Percentiles rank a stretch among this genome's conserved stretches.
Conservation (phyloP, 53 echinoderm and acorn worm genomes). For the Zoroaster sp. region DNA sequence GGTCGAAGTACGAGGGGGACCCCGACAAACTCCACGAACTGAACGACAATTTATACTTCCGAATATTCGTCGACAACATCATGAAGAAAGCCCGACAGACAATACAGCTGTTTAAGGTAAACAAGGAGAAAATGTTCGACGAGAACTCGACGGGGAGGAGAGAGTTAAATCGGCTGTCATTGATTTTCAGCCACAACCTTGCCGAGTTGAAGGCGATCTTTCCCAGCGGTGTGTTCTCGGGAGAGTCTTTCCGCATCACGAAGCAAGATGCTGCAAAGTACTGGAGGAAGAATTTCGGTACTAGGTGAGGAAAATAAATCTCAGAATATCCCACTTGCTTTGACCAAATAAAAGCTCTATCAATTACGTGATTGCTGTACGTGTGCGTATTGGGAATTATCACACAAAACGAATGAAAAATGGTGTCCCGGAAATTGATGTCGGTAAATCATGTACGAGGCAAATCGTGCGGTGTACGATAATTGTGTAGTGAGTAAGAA, state of each 20-base stretch:
- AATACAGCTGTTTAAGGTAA: constrained; percentile 89
- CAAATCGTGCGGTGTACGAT: too few species aligned
- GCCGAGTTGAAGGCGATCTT: constrained; percentile 95
- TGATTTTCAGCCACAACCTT: constrained; percentile 97
- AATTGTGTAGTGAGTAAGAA: too few species aligned
- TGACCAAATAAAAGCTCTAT: too few species aligned
- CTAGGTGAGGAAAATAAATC: constrained; percentile 68
- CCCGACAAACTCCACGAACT: constrained; percentile 78
- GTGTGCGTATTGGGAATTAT: too few species aligned
- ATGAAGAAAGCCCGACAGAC: constrained; percentile 97
- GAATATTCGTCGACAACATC: constrained; percentile 97
- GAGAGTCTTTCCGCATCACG: constrained; percentile 89
- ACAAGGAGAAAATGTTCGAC: constrained; percentile 99
- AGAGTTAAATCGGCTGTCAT: constrained; percentile 85
- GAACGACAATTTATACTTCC: constrained; percentile 94
- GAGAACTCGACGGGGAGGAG: constrained; percentile 81
- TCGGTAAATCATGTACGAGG: too few species aligned
- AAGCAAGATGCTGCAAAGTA: constrained; percentile 94
- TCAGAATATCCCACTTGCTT: too few species aligned
- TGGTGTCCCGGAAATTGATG: neutral
- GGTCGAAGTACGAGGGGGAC: constrained; percentile 92
- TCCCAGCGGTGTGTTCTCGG: constrained; percentile 84
- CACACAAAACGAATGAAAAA: neutral
- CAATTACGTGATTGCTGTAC: too few species aligned
- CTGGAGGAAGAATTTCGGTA: constrained; percentile 96